These are phyloP conservation scores for Phymastichus coffea DNA, from an alignment of 1,140 invertebrate genomes.

Conservation along the genomic window DNA sequence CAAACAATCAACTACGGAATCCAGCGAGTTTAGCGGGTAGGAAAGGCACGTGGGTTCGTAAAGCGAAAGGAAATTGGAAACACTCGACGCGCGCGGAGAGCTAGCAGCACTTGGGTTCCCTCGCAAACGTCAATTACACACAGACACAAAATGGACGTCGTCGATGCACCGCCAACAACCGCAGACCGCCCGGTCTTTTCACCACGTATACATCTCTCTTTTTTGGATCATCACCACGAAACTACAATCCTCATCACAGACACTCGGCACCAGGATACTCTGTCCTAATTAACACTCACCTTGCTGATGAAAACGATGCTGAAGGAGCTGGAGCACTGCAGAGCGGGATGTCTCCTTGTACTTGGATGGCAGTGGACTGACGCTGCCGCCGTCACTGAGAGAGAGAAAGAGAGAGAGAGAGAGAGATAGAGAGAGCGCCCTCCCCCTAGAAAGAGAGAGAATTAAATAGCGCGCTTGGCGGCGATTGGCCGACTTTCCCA, in stretches of 20 bases:
- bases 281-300: too few species aligned
- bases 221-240: too few species aligned
- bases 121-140: constrained; percentile 19
- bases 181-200: too few species aligned
- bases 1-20: too few species aligned
- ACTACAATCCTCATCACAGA: too few species aligned
- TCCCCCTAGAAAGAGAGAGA: neutral
- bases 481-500: too few species aligned
- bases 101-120: neutral
- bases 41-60: too few species aligned
- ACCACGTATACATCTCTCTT: too few species aligned
- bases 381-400: neutral
- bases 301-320: too few species aligned
- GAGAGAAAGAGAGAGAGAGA: neutral
- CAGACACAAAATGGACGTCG: constrained; percentile 21
- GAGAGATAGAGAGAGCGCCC: neutral
- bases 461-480: neutral
- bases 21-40: too few species aligned
- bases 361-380: constrained; percentile 47
- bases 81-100: constrained; percentile 3
- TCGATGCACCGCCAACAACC: neutral
- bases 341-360: constrained; percentile 47
- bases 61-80: too few species aligned
- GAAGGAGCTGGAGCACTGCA: too few species aligned
- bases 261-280: neutral